Base-by-base conservation (phyloP, 2,888 invertebrate genomes). In the Sinotaia quadrata region DNA sequence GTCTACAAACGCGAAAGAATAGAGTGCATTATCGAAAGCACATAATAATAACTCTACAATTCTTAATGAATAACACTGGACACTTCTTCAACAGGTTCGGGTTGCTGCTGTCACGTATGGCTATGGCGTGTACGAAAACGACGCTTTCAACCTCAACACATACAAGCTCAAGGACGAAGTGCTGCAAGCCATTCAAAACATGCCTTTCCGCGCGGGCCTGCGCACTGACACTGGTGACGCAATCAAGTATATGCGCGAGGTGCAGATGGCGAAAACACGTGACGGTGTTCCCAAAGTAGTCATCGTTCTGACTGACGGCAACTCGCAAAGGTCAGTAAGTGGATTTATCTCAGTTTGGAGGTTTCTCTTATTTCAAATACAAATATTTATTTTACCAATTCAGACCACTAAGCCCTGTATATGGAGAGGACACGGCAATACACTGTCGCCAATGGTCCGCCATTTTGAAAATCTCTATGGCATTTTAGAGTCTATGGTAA, bases 251-350 rank as follows among this genome's bases (percentile, higher is more conserved):
- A 67, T 69, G 72, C 62, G 52, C 33, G 37, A 67, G 31, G 44
- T 36, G 18, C 72, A 72, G 54, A 62, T 72, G 47, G 51, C 36
- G n/a, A 31, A 34, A 7, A 54, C 54, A 12, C 33, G 72, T 2
- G 24, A 62, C 0, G 31, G 37, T 36, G 72, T 62, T 0, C 51
- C 63, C 29, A 58, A 60, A 29, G 27, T 72, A 21, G 52, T 29
- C 21, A n/a, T 72, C 5, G 72, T 72, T n/a, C 49, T 72, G 47
- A 72, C 72, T 4, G 72, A 72, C 59, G 72, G 72, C 5, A 67
- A 72, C 37, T 72, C 72, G 2, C 72, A 72, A 29, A 58, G 59
- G 72, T 72, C 12, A 41, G 49, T 8, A 12, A 27, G 4, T 47
- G 47, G 47, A 8, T 47, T 47, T 41, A 18, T 8, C 41, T 41